Base-by-base conservation (phyloP, 2,888 invertebrate genomes). In the Drosophila percnosoma region DNA sequence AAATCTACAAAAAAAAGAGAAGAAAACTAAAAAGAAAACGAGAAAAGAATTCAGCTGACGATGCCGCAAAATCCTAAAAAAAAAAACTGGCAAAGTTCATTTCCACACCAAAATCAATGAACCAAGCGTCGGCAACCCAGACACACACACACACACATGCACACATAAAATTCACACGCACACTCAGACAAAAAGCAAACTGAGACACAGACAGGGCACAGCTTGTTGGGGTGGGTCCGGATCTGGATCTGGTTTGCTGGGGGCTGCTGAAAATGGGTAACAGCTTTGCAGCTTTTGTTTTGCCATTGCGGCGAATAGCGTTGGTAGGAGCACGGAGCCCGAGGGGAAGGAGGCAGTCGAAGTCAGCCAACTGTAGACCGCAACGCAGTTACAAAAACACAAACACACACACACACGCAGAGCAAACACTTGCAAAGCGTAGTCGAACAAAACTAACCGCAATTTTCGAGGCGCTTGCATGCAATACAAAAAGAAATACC, bases 401-500 rank as follows among this genome's bases (percentile, higher is more conserved):
- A 53, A 58, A 68, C 55, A 68, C 36, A 38, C 31, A 52, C 24
- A 27, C 24, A 24, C 27, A 27, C 38, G 63, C 45, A 67, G 40
- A 70, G 48, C 75, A 81, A 75, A 83, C 75, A 75, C 75, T 65
- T 71, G 77, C 68, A 65, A 74, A 53, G 68, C 42, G 55, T 49
- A 68, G 65, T 68, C 73, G 66, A 72, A 77, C 68, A 74, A 87
- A 85, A 76, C 83, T 88, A 89, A 88, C 88, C 88, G 82, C 88
- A 90, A 90, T 88, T 90, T 87, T 88, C 87, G 90, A 86, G 90
- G 90, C 84, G 90, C 86, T 89, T 79, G 80, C 90, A 78, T 76
- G 89, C 73, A 60, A 87, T 77, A 79, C 71, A 82, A 75, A 74
- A 73, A 78, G 67, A 38, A 58, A 42, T 55, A 61, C 18, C 18